Evolutionary conservation across 1,140 invertebrate genomes (phyloP).

Genomic region (Drosophila arawakana): DNA sequence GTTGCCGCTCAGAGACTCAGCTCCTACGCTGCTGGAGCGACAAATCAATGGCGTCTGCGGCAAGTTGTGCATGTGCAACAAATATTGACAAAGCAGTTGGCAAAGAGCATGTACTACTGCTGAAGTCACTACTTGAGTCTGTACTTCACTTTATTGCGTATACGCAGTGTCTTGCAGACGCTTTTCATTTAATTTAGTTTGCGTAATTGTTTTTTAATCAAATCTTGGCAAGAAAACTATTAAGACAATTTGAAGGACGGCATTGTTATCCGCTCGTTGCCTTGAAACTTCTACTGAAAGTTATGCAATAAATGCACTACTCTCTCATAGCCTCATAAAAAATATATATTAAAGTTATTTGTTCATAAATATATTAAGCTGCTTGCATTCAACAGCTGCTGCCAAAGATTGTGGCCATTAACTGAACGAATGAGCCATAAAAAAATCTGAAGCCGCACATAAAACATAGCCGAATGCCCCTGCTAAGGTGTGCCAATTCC

Average conservation of each 20-base stretch:
- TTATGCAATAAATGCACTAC: slow-evolving; percentile 64
- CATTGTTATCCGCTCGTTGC: not conserved
- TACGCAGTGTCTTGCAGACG: slow-evolving; percentile 2
- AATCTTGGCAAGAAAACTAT: slow-evolving; percentile 31
- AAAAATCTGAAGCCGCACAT: slow-evolving; percentile 51
- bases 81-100: slow-evolving; percentile 40
- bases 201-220: slow-evolving; percentile 36
- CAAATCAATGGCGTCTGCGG: slow-evolving; percentile 71
- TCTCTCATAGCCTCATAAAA: slow-evolving; percentile 51
- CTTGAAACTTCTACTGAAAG: slow-evolving; percentile 20
- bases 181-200: no score
- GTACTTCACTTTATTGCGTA: slow-evolving; percentile 8
- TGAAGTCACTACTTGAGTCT: not conserved
- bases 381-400: slow-evolving; percentile 41
- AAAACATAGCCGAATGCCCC: slow-evolving; percentile 35
- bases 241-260: slow-evolving; percentile 56
- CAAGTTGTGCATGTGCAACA: slow-evolving; percentile 31
- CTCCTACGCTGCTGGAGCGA: not conserved
- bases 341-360: not conserved
- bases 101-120: not conserved
- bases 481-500: slow-evolving; percentile 27
- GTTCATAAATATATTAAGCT: slow-evolving; percentile 9
- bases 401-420: slow-evolving; percentile 32
- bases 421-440: slow-evolving; percentile 29
- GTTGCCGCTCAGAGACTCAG: not conserved